Conservation (phyloP, 1,140 invertebrate genomes). For the Spodoptera frugiperda region DNA sequence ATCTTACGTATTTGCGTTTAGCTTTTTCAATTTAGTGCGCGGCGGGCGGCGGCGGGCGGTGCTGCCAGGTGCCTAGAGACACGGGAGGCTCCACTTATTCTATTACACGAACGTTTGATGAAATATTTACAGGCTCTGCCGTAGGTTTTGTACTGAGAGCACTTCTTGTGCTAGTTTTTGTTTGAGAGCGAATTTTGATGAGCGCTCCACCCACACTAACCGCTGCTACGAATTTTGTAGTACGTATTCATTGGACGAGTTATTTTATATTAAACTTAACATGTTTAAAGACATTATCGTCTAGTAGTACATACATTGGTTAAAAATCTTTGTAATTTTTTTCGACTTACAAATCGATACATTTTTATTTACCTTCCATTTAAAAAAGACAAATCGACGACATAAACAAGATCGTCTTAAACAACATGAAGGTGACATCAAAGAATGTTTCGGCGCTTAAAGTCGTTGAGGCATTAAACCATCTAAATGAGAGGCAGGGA, state of each 20-base stretch:
- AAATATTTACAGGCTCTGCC: background rate
- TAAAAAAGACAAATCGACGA: background rate
- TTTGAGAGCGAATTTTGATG: background rate
- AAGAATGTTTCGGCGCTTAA: background rate
- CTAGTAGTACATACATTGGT: too few species aligned
- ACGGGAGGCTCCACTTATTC: background rate
- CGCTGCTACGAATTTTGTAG: too few species aligned
- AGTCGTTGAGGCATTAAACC: constrained; percentile 14
- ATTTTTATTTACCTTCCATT: background rate
- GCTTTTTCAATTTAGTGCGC: constrained; percentile 33
- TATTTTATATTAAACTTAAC: too few species aligned
- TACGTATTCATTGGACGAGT: too few species aligned
- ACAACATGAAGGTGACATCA: background rate
- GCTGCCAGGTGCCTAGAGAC: background rate
- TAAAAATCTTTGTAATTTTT: too few species aligned
- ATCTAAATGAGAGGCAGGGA: constrained; percentile 7
- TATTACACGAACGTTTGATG: background rate
- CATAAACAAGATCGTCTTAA: constrained; percentile 11
- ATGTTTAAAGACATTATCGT: too few species aligned
- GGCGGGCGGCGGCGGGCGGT: background rate
- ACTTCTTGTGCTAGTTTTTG: constrained; percentile 5
- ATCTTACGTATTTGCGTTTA: constrained; percentile 31
- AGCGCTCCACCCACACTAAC: too few species aligned
- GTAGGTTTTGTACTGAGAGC: background rate
- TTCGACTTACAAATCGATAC: too few species aligned